Percentiles rank a stretch among this genome's conserved stretches.
Evolutionary conservation across 2,113 vertebrate genomes (phyloP).

Genomic region (Hemiscyllium ocellatum): DNA sequence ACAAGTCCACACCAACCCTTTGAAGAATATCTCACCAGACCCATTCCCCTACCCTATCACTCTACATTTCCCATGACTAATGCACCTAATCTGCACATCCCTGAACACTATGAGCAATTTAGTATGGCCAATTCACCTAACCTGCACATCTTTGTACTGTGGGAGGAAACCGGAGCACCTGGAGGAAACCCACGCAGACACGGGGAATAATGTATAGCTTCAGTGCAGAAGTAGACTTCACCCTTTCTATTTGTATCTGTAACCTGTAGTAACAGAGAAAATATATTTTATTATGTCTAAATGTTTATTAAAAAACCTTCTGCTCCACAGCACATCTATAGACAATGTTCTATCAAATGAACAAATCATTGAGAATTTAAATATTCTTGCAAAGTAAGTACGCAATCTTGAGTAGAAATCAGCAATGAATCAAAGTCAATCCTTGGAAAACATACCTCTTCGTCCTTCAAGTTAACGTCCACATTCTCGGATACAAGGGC

Average conservation of each 20-base stretch:
- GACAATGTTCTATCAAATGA: not conserved
- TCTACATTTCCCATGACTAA: too few species aligned
- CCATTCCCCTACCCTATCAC: too few species aligned
- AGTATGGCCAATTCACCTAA: too few species aligned
- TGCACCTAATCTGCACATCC: too few species aligned
- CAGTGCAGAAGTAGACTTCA: not conserved
- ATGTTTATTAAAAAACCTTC: not conserved
- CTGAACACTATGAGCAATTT: too few species aligned
- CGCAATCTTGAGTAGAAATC: not conserved
- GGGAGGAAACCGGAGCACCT: too few species aligned
- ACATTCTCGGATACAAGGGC: slow-evolving; percentile 76
- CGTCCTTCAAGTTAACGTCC: slow-evolving; percentile 83
- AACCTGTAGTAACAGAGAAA: not conserved
- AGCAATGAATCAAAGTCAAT: not conserved
- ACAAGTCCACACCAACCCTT: too few species aligned
- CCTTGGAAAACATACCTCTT: slow-evolving; percentile 70
- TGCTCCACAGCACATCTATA: not conserved
- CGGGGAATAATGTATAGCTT: not conserved
- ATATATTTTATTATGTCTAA: not conserved
- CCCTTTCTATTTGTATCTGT: not conserved
- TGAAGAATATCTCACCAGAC: too few species aligned
- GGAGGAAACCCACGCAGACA: too few species aligned
- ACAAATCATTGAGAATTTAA: not conserved
- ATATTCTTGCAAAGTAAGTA: not conserved
- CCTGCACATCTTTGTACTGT: too few species aligned